Evolutionary conservation across 1,140 invertebrate species (phyloP).

Genomic region (Aphaenogaster ashmeadi): DNA sequence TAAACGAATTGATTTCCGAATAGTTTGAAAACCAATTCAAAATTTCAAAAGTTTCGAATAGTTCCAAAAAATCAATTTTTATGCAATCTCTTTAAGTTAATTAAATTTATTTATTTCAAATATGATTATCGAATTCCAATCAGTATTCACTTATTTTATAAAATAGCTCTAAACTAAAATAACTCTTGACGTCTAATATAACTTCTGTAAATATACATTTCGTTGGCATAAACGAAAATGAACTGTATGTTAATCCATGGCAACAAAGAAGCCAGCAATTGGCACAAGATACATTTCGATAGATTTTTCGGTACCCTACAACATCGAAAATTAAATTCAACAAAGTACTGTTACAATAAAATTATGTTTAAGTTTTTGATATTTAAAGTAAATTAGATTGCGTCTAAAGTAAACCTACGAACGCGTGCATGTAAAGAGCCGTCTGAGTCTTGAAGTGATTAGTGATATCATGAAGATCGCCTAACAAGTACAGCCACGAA

Average conservation of each 20-base stretch:
- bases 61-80: neutral
- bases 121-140: neutral
- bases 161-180: neutral
- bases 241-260: neutral
- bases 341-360: neutral
- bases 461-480: neutral
- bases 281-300: neutral
- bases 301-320: neutral
- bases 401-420: neutral
- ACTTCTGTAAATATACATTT: slow-evolving; percentile 7
- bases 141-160: neutral
- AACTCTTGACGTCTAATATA: neutral
- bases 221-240: neutral
- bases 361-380: neutral
- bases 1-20: neutral
- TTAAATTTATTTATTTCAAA: neutral
- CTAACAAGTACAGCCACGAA: slow-evolving; percentile 15
- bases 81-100: neutral
- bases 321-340: neutral
- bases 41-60: neutral
- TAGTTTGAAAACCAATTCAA: neutral
- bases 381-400: neutral
- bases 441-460: neutral
- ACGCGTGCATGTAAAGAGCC: neutral
- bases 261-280: neutral